Evolutionary conservation across 2,888 invertebrate genomes (phyloP).

Genomic region (Hybos culiciformis): DNA sequence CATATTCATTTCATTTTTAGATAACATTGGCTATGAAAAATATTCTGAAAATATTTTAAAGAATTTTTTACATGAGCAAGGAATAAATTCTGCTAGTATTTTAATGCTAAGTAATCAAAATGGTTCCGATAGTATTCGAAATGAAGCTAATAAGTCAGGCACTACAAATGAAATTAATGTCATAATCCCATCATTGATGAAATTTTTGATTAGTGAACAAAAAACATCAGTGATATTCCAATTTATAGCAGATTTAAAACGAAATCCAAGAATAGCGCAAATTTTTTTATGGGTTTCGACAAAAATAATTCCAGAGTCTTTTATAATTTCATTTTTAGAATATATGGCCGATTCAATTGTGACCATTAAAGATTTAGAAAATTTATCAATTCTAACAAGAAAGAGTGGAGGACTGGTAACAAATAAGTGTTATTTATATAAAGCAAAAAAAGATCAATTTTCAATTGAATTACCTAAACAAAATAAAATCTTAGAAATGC

Average conservation of each 20-base stretch:
- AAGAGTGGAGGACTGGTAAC: slow-evolving; percentile 28
- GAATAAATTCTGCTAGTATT: too few species aligned
- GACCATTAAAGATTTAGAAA: slow-evolving; percentile 20
- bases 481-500: slow-evolving; percentile 5
- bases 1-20: too few species aligned
- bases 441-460: slow-evolving; percentile 23
- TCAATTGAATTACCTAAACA: slow-evolving; percentile 17
- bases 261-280: slow-evolving; percentile 22
- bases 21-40: neutral
- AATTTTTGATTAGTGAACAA: neutral
- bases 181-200: neutral
- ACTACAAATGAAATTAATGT: neutral
- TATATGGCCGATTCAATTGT: slow-evolving; percentile 30
- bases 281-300: slow-evolving; percentile 29
- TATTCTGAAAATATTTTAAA: neutral
- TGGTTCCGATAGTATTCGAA: too few species aligned
- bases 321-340: slow-evolving; percentile 27
- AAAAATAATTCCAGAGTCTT: slow-evolving; percentile 20
- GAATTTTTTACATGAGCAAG: neutral
- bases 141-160: too few species aligned
- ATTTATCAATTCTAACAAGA: slow-evolving; percentile 23
- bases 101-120: too few species aligned
- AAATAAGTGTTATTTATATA: slow-evolving; percentile 24
- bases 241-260: slow-evolving; percentile 23
- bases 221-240: slow-evolving; percentile 8